Evolutionary conservation across 2,113 vertebrate genomes (phyloP).

Genomic region (Probosciger aterrimus): DNA sequence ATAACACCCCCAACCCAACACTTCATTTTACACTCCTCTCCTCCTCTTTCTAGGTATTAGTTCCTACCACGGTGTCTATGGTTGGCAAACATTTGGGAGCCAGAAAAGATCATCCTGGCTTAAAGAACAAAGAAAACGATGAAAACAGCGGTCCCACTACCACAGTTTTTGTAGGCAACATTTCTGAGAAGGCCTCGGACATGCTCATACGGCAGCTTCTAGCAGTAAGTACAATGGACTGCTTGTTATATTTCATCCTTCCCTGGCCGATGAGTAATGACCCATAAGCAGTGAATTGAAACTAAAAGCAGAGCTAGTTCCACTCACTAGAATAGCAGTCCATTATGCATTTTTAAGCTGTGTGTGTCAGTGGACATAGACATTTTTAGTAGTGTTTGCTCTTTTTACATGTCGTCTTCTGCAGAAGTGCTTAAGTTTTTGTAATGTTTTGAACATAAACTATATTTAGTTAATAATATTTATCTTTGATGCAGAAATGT

Average conservation of each 20-base stretch:
- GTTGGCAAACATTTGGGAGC: constrained; percentile 89
- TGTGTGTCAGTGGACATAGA: neutral
- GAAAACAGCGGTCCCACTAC: constrained; percentile 94
- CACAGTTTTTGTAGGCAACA: constrained; percentile 98
- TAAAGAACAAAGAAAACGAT: constrained; percentile 84
- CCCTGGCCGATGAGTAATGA: neutral
- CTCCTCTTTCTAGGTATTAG: constrained; percentile 80
- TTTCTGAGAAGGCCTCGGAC: constrained; percentile 97
- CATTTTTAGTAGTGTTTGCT: neutral
- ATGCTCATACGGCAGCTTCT: constrained; percentile 97
- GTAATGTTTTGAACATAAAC: neutral
- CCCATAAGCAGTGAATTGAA: neutral
- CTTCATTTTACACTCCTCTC: neutral
- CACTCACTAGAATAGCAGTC: neutral
- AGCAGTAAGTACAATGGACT: constrained; percentile 80
- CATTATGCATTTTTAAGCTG: neutral
- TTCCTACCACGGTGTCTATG: constrained; percentile 87
- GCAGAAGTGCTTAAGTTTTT: neutral
- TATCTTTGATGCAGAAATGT: constrained; percentile 86
- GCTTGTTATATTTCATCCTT: neutral
- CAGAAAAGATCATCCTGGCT: constrained; percentile 82
- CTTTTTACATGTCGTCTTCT: neutral
- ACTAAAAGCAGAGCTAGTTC: neutral
- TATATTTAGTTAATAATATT: neutral
- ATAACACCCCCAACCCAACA: neutral